Evolutionary conservation across 2,113 vertebrate species (phyloP), one percentile per base, ranked within the genome.

Genomic region (Petrocephalus zakoni): DNA sequence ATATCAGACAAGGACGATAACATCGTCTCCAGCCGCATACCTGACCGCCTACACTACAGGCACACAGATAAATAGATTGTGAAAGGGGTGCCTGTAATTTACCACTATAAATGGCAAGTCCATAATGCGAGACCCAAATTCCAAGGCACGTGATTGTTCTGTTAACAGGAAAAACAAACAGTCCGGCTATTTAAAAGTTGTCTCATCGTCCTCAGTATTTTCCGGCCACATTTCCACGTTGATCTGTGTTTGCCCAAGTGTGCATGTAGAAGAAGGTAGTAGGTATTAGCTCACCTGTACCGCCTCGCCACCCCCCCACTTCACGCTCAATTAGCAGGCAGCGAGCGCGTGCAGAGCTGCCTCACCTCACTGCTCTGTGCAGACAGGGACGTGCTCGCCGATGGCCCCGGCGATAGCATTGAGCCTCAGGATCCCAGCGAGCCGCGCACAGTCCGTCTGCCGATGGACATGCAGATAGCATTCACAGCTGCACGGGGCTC

Each of bases 221-320:
- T 21, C 29, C 9, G 8, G 29, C 15, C n/a, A 22, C 51, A 15
- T 7, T 55, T 56, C 15, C 17, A 11, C 25, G 34, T 29, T 46
- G 42, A 91, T 93, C 93, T 93, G 92, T 94, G 94, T 88, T 29
- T 92, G 56, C 46, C 87, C 22, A 7, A 85, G 89, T 90, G 42
- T 84, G 19, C 55, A 46, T 15, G 82, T 81, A 13, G 81, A 34
- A 42, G 15, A 87, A 11, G 22, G 37, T 7, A 11, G 37, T 81
- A 68, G 91, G 87, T 95, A 94, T 95, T 95, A 95, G 94, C 93
- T 95, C 95, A 96, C 95, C 95, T 96, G 95, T 93, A 90, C 87
- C 1, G 84, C 89, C 94, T 94, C 94, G 94, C 92, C 90, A 89
- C 90, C 85, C 89, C 90, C 89, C 90, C 89, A 88, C 91, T 91